A percentile compares a stretch with the other conserved stretches of the same genome.
These are phyloP conservation scores for Colletes gigas DNA, from an alignment of 1,140 invertebrate genomes.

Conservation along the genomic window DNA sequence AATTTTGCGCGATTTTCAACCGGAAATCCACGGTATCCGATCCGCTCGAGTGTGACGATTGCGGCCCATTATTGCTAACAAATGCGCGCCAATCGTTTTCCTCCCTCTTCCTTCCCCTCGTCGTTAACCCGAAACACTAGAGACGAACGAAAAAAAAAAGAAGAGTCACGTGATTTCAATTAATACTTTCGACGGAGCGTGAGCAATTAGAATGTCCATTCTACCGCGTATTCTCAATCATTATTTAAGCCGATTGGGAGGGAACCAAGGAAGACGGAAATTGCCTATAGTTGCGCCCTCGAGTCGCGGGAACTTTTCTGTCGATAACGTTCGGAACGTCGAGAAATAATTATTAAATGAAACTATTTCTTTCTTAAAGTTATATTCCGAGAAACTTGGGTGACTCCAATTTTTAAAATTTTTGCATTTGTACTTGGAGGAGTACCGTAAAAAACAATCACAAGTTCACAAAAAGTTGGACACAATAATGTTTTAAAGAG, in stretches of 20 bases:
- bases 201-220: constrained; percentile 9
- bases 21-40: constrained; percentile 50
- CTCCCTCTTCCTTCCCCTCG: background rate
- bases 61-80: constrained; percentile 51
- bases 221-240: background rate
- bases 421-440: too few species aligned
- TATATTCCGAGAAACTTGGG: too few species aligned
- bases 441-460: too few species aligned
- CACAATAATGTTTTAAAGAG: too few species aligned
- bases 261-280: background rate
- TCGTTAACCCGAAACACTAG: background rate
- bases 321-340: background rate
- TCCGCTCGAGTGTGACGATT: constrained; percentile 21
- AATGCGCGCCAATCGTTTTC: constrained; percentile 30
- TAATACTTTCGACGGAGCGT: background rate
- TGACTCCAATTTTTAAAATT: too few species aligned
- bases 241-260: background rate
- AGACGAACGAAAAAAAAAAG: background rate
- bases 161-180: constrained; percentile 1
- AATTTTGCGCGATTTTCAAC: constrained; percentile 49
- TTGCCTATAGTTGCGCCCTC: background rate
- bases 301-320: background rate
- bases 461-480: too few species aligned
- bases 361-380: too few species aligned
- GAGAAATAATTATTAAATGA: too few species aligned